Evolutionary conservation across 2,888 invertebrate species (phyloP).

Genomic region (Drosophila melanosoma): DNA sequence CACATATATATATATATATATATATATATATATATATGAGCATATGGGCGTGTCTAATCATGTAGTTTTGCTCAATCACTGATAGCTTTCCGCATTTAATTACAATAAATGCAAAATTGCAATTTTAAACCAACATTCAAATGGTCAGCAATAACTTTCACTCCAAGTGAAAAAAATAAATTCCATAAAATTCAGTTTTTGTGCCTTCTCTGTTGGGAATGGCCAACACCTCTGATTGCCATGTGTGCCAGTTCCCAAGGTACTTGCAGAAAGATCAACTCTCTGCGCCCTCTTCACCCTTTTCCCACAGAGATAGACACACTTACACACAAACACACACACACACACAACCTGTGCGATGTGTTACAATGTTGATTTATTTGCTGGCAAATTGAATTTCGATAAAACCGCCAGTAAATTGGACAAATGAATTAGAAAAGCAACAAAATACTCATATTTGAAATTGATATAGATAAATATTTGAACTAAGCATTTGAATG

Average conservation of each 20-base stretch:
- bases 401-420: conserved; percentile 27
- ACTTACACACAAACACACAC: neutral
- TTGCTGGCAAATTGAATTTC: conserved; percentile 30
- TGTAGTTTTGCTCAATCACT: conserved; percentile 10
- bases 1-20: conserved; percentile 3
- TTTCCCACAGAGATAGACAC: neutral
- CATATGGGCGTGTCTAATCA: conserved; percentile 19
- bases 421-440: conserved; percentile 31
- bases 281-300: neutral
- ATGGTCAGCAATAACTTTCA: conserved; percentile 30
- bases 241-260: conserved; percentile 62
- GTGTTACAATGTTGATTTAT: conserved; percentile 37
- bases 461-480: neutral
- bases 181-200: conserved; percentile 7
- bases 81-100: conserved; percentile 4
- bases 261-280: conserved; percentile 28
- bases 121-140: neutral
- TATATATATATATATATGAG: neutral
- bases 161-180: conserved; percentile 6
- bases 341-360: neutral
- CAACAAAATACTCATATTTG: conserved; percentile 9
- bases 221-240: conserved; percentile 50
- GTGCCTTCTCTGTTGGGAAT: conserved; percentile 35
- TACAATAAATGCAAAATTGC: conserved; percentile 9
- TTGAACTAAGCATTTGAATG: too few species aligned